These are phyloP conservation scores for Spinus olivaceus DNA, from an alignment of 2,797 vertebrate genomes.

Conservation along the genomic window DNA sequence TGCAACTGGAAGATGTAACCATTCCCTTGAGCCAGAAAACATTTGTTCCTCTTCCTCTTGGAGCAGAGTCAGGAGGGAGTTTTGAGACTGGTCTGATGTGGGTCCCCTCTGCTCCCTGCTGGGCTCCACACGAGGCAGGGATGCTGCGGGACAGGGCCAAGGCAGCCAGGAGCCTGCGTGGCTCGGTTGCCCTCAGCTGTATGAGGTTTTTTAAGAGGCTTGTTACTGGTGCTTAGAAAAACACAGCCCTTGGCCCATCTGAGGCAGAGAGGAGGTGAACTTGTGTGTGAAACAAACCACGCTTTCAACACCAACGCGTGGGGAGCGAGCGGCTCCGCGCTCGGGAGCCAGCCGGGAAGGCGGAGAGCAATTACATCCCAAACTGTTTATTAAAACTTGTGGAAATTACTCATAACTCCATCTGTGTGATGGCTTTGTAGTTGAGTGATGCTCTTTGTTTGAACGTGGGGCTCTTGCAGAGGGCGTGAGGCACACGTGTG, in stretches of 20 bases:
- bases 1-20: slow-evolving; percentile 9
- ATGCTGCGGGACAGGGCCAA: accelerated
- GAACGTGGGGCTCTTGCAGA: slow-evolving; percentile 17
- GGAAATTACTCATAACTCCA: slow-evolving; percentile 51
- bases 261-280: neutral
- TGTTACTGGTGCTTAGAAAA: slow-evolving; percentile 6
- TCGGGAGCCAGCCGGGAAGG: neutral
- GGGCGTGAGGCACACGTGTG: neutral
- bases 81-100: neutral
- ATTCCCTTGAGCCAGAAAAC: neutral
- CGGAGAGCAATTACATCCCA: slow-evolving; percentile 1
- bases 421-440: slow-evolving; percentile 10
- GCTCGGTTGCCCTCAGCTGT: accelerated
- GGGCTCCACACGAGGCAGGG: accelerated
- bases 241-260: neutral
- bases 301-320: neutral
- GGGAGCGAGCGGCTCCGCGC: neutral
- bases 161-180: neutral
- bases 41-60: neutral
- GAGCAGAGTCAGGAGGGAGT: neutral
- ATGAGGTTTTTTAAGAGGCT: neutral
- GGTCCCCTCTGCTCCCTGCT: neutral
- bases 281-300: slow-evolving; percentile 10
- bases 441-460: slow-evolving; percentile 58
- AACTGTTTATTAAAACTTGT: slow-evolving; percentile 58